Percentiles rank a stretch among this genome's conserved stretches.
Conservation (phyloP, 2,113 vertebrate species). For the Neotragus moschatus region DNA sequence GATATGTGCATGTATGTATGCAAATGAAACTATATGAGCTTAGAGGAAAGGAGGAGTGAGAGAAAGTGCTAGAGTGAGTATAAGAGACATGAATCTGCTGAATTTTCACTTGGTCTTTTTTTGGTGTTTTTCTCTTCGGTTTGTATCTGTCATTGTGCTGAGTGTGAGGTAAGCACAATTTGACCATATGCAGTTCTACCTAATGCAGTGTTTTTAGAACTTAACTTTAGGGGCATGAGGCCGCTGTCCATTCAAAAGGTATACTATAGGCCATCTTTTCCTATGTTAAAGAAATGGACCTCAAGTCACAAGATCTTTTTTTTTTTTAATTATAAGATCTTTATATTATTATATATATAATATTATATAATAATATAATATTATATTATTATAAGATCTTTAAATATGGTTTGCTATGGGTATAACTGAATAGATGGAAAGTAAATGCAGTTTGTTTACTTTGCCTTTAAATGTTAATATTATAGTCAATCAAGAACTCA, state of each 20-base stretch:
- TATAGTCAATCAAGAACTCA: background rate
- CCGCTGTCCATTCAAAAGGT: background rate
- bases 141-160: background rate
- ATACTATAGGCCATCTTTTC: background rate
- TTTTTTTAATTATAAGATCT: no score
- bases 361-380: no score
- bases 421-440: background rate
- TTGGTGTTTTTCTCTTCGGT: background rate
- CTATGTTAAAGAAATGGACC: background rate
- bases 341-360: no score
- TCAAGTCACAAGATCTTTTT: background rate
- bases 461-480: constrained; percentile 28
- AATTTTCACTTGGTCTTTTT: background rate
- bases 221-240: background rate
- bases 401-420: background rate
- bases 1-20: background rate
- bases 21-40: background rate
- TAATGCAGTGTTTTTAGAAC: background rate
- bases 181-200: background rate
- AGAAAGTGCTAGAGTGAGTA: background rate
- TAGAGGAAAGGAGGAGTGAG: background rate
- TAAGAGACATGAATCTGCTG: background rate
- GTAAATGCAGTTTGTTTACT: background rate
- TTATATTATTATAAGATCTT: no score
- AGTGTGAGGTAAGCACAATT: background rate